These are phyloP conservation scores for Sardinella longiceps DNA, from an alignment of 2,797 vertebrate genomes.

Conservation along the genomic window DNA sequence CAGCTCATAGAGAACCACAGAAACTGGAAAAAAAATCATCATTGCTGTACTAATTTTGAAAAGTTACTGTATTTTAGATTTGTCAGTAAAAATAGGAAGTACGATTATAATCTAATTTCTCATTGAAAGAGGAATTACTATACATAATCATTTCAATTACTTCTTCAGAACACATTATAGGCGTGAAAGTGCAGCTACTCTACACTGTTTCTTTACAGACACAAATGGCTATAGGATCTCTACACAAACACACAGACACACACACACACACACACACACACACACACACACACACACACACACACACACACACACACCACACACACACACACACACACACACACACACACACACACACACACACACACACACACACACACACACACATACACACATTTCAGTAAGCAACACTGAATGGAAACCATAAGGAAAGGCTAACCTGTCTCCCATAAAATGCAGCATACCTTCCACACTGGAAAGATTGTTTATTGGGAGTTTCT, in stretches of 20 bases:
- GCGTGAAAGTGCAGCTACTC: neutral
- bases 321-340: neutral
- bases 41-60: neutral
- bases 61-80: neutral
- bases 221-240: neutral
- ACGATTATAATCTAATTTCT: neutral
- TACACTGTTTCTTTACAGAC: neutral
- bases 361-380: neutral
- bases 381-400: neutral
- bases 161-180: neutral
- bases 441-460: slow-evolving; percentile 22
- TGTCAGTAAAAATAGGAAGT: neutral
- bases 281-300: neutral
- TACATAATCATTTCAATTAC: neutral
- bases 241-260: neutral
- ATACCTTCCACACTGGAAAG: slow-evolving; percentile 22
- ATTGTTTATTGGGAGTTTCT: slow-evolving; percentile 14
- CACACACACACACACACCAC: neutral
- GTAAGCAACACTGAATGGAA: slow-evolving; percentile 24
- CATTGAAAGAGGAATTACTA: neutral
- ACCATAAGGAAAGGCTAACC: slow-evolving; percentile 7
- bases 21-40: too few relatives aligned
- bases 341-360: neutral
- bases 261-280: neutral
- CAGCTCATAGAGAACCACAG: neutral